Evolutionary conservation across 2,797 vertebrate genomes (phyloP).

Genomic region (Chaunax sp.): DNA sequence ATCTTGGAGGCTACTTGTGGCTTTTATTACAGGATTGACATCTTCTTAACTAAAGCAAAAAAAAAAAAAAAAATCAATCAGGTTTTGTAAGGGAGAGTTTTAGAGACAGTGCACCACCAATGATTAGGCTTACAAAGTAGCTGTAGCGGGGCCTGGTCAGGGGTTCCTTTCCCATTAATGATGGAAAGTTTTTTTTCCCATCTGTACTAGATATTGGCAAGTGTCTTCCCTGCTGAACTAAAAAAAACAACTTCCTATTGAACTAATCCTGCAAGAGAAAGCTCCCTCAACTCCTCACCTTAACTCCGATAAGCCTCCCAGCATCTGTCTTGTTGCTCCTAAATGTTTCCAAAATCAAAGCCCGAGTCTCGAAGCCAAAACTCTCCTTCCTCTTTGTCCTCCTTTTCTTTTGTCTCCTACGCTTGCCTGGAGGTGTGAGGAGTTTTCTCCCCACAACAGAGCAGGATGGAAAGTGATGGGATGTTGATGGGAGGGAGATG

Average conservation of each 20-base stretch:
- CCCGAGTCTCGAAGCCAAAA: constrained; percentile 52
- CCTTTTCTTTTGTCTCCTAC: constrained; percentile 53
- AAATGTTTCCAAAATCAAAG: constrained; percentile 75
- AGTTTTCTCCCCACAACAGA: constrained; percentile 62
- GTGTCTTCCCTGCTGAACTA: too few relatives aligned
- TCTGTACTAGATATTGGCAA: not conserved
- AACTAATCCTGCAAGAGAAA: not conserved
- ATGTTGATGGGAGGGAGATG: constrained; percentile 53
- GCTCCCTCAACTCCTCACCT: constrained; percentile 5
- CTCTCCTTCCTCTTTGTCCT: constrained; percentile 39
- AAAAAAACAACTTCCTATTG: not conserved
- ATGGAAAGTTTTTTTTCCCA: too few relatives aligned
- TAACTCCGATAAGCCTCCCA: constrained; percentile 18
- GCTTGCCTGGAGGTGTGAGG: constrained; percentile 67
- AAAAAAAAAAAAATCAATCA: too few relatives aligned
- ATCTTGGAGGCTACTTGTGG: not conserved
- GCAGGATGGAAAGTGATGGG: constrained; percentile 61
- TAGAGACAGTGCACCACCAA: too few relatives aligned
- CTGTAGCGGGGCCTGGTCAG: not conserved
- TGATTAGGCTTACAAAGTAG: not conserved
- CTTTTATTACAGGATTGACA: not conserved
- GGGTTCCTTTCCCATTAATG: not conserved
- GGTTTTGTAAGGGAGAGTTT: too few relatives aligned
- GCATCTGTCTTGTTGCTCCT: constrained; percentile 36
- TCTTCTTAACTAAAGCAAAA: not conserved